Evolutionary conservation across 2,888 invertebrate genomes (phyloP), one percentile per base, ranked within the genome.

Genomic region (Ceramica pisi): DNA sequence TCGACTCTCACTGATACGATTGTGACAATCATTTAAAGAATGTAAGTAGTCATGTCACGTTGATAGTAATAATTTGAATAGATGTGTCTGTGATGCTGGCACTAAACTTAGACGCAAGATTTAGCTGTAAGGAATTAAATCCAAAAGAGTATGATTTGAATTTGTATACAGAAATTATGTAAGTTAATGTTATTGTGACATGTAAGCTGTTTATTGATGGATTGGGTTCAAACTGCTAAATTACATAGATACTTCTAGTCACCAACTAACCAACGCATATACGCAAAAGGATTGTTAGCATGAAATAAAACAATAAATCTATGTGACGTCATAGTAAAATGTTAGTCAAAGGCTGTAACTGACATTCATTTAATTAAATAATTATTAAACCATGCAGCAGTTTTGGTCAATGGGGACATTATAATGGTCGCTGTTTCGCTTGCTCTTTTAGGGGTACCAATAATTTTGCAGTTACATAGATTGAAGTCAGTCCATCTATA

Each of bases 51-150:
- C 51, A 41, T 26, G 60, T 62, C 31, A 71, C 19, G n/a, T 61
- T 12, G 19, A 41, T 61, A 44, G 21, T 80, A 60, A 48, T 62
- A 51, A 67, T 74, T 65, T 51, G 67, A 48, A 35, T 61, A 65
- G 48, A 65, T 59, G 76, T 75, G 75, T 74, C 78, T 80, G 75
- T 84, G 84, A 84, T 82, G 10, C 55, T 62, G 86, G 76, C 86
- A 82, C 86, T 82, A 76, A 83, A 76, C 26, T 68, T 74, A 69
- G 60, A 72, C 35, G 71, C 73, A 77, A 56, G 19, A 74, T 63
- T 66, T 65, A 78, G 72, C 53, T 80, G 38, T 79, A 82, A 82
- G 79, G 41, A 51, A 65, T 56, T 3, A 46, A 66, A 69, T 75
- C 53, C 66, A 72, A 74, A 70, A 65, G 55, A 70, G 56, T 66